Percentiles rank a stretch among this genome's conserved stretches.
phyloP scores from a whole-genome alignment of 2,888 invertebrate genomes.

The Lydus trimaculatus region DNA sequence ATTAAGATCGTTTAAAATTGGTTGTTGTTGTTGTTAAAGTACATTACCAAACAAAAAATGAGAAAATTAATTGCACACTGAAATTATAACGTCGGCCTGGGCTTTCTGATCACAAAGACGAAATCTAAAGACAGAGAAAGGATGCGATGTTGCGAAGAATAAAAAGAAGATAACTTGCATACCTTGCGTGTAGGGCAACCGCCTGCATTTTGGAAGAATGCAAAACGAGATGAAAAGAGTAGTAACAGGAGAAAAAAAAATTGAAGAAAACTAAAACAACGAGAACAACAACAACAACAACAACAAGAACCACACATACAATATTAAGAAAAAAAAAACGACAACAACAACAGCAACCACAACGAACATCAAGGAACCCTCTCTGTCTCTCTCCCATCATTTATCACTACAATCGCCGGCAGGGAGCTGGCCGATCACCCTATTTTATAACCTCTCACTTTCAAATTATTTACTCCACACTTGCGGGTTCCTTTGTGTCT shows the following conservation, averaged over 20 bases:
- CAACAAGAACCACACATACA: slow-evolving; percentile 1
- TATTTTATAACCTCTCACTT: slow-evolving; percentile 61
- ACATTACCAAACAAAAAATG: slow-evolving; percentile 2
- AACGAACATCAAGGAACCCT: background rate
- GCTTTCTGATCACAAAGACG: slow-evolving; percentile 7
- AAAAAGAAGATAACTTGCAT: slow-evolving; percentile 8
- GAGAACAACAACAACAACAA: background rate
- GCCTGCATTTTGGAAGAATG: slow-evolving; percentile 28
- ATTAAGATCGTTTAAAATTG: slow-evolving; percentile 6
- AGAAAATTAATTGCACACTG: slow-evolving; percentile 9
- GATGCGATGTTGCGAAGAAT: background rate
- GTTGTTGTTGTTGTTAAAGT: background rate
- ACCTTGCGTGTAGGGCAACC: slow-evolving; percentile 9
- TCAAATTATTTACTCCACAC: slow-evolving; percentile 57
- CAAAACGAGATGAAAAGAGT: slow-evolving; percentile 17
- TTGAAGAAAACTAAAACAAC: background rate
- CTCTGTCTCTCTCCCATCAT: slow-evolving; percentile 19
- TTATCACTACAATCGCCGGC: slow-evolving; percentile 36
- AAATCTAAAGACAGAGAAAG: slow-evolving; percentile 1
- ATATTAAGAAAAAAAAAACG: background rate
- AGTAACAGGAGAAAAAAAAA: background rate
- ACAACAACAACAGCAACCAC: background rate
- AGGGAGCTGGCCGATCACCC: slow-evolving; percentile 61
- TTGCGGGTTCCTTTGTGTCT: slow-evolving; percentile 58
- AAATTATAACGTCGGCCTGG: slow-evolving; percentile 8